Evolutionary conservation across 2,113 vertebrate species (phyloP), one percentile per base, ranked within the genome.

Genomic region (Bubalus kerabau): DNA sequence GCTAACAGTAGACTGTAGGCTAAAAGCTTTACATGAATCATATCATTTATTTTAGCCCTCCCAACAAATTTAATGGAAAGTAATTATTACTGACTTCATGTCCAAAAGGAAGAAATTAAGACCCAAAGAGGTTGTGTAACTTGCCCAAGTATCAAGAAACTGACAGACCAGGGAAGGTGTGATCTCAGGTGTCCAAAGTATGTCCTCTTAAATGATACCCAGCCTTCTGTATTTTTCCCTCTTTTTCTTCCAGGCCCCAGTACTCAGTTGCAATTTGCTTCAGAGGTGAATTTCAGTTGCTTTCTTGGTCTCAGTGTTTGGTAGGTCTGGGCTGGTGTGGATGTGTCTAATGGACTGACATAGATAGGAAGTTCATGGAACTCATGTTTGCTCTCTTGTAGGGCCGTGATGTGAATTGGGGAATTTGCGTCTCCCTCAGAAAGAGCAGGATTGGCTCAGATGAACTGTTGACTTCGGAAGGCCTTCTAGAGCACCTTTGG

Each of bases 11-110:
- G 71, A 7, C 11, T 40, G 50, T 52, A 43, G 78, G 71, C 60
- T 92, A 60, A 92, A 94, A 96, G 87, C 81, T 95, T 92, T 87
- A 16, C 24, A n/a, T 40, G 87, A 90, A 94, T 97, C 30, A 90
- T 95, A 94, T 97, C 30, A 90, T 95, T 97, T 87, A 94, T 97
- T 94, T 97, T 50, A 50, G 16, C 56, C 23, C 56, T 86, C 17
- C 6, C 19, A 48, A 24, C 80, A 80, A 46, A 6, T 60, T 62
- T 83, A 94, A 91, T 83, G 64, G 91, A 84, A 90, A 94, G 64
- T 48, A 90, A 74, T 97, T 97, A 64, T 87, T 95, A 82, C 71
- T 83, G 83, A 89, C 30, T 14, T 48, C 24, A 94, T 90, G 93
- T 89, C 64, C 43, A 74, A 88, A 87, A 84, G 28, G 30, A 64